Base-by-base conservation (phyloP, 64 coral and sea anemone genomes). In the Orbicella faveolata region DNA sequence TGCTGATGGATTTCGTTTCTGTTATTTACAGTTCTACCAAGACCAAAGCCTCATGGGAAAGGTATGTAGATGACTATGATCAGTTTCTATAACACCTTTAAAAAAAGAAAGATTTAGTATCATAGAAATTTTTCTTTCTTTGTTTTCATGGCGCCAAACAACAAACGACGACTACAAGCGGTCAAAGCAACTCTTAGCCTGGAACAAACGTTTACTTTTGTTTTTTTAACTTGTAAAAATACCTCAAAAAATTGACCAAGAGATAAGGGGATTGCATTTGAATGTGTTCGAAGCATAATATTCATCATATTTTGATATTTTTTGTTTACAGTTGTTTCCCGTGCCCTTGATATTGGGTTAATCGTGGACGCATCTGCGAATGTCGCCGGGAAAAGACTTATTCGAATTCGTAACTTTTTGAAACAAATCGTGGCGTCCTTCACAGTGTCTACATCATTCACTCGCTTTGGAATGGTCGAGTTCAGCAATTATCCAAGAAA, bases 381-480 rank as follows among this genome's bases (percentile, higher is more conserved):
- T 36, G 61, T 94, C 21, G 19, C 36, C 12, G 36, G 78, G 16
- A 75, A 83, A 36, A 91, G 94, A 23, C 94, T 91, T 34, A 35
- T 44, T 41, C 44, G 84, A 11, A 65, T 92, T 6, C 12, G 93
- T 19, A 94, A 83, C 63, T 96, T 96, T 34, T 61, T 96, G 51
- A 85, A 63, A 26, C 92, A 94, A 61, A 83, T 96, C 18, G 92
- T 93, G 21, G 52, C 92, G 36, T 90, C 95, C 3, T 96, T 96
- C 74, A 75, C 79, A 10, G 88, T 96, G 19, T 96, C 95, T 30
- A 14, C 83, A 20, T 55, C 48, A 51, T 17, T 69, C 30, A 84
- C 92, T 21, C 90, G 92, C 17, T 75, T 96, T 23, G 89, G 62
- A 33, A 9, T 94, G 36, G 34, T 96, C 61, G 76, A 83, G 10